phyloP scores from a whole-genome alignment of 2,888 invertebrate species.

The Lithophane leautieri region DNA sequence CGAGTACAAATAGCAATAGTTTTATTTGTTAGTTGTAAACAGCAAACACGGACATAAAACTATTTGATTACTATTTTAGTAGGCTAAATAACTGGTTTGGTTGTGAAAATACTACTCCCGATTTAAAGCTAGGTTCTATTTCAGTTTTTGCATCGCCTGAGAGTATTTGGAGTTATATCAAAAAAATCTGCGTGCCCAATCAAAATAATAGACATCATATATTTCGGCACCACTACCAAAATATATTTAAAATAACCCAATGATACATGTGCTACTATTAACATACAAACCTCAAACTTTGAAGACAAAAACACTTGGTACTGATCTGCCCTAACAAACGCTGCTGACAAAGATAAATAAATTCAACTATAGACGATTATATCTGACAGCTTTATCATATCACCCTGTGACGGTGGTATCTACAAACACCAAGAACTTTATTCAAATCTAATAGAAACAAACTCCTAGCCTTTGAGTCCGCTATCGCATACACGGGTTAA shows the following conservation, averaged over 20 bases:
- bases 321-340: slow-evolving; percentile 28
- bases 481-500: slow-evolving; percentile 21
- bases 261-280: neutral
- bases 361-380: slow-evolving; percentile 1
- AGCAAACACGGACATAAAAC: slow-evolving; percentile 9
- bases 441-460: slow-evolving; percentile 4
- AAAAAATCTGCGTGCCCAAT: neutral
- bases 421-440: neutral
- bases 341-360: slow-evolving; percentile 23
- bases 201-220: slow-evolving; percentile 6
- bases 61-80: slow-evolving; percentile 30
- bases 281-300: slow-evolving; percentile 8
- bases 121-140: neutral
- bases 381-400: slow-evolving; percentile 13
- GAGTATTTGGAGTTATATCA: neutral
- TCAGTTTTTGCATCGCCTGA: neutral
- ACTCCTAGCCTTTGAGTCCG: neutral
- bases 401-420: neutral
- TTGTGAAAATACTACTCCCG: slow-evolving; percentile 8
- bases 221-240: neutral
- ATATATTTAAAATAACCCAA: slow-evolving; percentile 2
- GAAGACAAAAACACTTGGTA: slow-evolving; percentile 14
- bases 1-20: slow-evolving; percentile 7
- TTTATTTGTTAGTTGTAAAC: slow-evolving; percentile 19
- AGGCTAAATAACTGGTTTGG: neutral